Evolutionary conservation across 2,797 vertebrate species (phyloP).

Genomic region (Neostethus bicornis): DNA sequence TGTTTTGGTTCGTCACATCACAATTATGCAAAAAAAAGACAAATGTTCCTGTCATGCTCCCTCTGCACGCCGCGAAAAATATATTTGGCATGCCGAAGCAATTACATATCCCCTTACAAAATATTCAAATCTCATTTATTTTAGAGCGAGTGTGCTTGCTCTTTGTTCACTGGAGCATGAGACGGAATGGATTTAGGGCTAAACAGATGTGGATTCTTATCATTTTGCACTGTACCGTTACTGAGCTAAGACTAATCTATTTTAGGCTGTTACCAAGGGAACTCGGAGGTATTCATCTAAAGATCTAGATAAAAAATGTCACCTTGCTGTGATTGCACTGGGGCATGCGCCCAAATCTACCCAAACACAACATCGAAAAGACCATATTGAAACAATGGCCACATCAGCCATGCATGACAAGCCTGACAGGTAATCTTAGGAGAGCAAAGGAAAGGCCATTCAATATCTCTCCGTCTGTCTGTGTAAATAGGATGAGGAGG

Average conservation of each 20-base stretch:
- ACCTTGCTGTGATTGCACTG: slow-evolving; percentile 37
- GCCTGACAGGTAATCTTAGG: slow-evolving; percentile 64
- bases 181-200: slow-evolving; percentile 27
- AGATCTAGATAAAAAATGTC: slow-evolving; percentile 57
- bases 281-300: slow-evolving; percentile 29
- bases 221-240: slow-evolving; percentile 11
- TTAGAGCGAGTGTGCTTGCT: slow-evolving; percentile 26
- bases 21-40: slow-evolving; percentile 18
- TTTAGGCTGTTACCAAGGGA: slow-evolving; percentile 33
- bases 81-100: not conserved
- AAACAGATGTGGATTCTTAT: slow-evolving; percentile 32
- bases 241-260: slow-evolving; percentile 15
- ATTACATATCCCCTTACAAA: slow-evolving; percentile 16
- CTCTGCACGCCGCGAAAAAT: slow-evolving; percentile 1
- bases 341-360: not conserved
- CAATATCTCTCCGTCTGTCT: slow-evolving; percentile 46
- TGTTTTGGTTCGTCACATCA: not conserved
- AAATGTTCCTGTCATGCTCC: slow-evolving; percentile 7
- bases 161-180: slow-evolving; percentile 18
- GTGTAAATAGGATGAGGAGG: slow-evolving; percentile 64
- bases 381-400: slow-evolving; percentile 56
- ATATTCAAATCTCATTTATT: slow-evolving; percentile 12
- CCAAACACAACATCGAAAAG: slow-evolving; percentile 17
- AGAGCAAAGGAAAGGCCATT: slow-evolving; percentile 69
- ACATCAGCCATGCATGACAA: slow-evolving; percentile 59